phyloP scores from a whole-genome alignment of 2,888 invertebrate species.

The Cheilosia scutellata region DNA sequence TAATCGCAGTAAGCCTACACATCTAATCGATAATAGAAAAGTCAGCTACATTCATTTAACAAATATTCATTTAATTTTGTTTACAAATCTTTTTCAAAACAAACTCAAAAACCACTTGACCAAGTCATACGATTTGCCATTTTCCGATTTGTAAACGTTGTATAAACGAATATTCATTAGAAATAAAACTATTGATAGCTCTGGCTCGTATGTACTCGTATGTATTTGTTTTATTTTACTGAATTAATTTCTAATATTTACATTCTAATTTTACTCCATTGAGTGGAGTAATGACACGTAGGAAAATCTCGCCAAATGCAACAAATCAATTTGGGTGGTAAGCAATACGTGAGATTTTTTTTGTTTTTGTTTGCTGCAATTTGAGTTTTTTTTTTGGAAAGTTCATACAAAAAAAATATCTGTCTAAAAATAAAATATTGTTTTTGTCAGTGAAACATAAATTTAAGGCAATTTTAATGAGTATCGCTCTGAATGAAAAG shows the following conservation, averaged over 20 bases:
- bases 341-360: conserved; percentile 24
- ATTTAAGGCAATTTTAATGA: conserved; percentile 6
- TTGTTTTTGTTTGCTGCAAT: background rate
- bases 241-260: conserved; percentile 13
- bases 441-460: background rate
- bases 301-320: conserved; percentile 1
- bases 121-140: conserved; percentile 9
- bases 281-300: conserved; percentile 23
- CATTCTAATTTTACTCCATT: conserved; percentile 1
- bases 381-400: background rate
- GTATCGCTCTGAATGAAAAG: background rate
- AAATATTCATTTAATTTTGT: background rate
- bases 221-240: background rate
- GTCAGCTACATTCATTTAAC: background rate
- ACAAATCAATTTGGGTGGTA: conserved; percentile 28
- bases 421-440: background rate
- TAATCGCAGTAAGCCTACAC: background rate
- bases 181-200: background rate
- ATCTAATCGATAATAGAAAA: background rate
- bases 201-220: background rate
- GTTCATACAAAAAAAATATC: background rate
- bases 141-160: background rate
- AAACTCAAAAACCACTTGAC: background rate
- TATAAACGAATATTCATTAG: background rate
- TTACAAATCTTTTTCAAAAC: background rate